Conservation (phyloP, 2,797 vertebrate species). For the Scleropages formosus region DNA sequence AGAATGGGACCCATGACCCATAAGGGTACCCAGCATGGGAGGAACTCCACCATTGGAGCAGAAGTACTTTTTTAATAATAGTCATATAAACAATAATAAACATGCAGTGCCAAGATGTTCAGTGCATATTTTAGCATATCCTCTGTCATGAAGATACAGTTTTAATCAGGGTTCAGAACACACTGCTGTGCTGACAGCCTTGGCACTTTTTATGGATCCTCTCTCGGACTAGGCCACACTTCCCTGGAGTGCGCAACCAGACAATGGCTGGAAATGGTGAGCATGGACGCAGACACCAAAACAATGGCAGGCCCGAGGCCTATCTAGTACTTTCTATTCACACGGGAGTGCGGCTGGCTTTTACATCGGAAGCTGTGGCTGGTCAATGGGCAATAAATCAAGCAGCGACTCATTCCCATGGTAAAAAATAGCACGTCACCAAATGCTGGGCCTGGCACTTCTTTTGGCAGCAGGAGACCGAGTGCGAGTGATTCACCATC, state of each 20-base stretch:
- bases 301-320: conserved; percentile 26
- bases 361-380: conserved; percentile 37
- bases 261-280: conserved; percentile 34
- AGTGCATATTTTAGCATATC: conserved; percentile 29
- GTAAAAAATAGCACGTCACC: conserved; percentile 38
- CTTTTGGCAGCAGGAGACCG: not conserved
- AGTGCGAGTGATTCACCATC: conserved; percentile 21
- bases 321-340: conserved; percentile 43
- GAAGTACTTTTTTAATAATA: conserved; percentile 38
- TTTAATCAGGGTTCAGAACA: conserved; percentile 35
- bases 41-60: not conserved
- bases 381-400: conserved; percentile 33
- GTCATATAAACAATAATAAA: conserved; percentile 33
- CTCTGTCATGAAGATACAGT: conserved; percentile 23
- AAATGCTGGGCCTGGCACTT: not conserved
- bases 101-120: not conserved
- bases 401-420: conserved; percentile 32
- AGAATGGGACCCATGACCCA: not conserved
- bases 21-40: not conserved
- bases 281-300: conserved; percentile 14
- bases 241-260: conserved; percentile 22
- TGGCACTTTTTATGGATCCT: not conserved
- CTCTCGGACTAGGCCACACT: conserved; percentile 24
- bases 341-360: conserved; percentile 30
- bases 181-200: conserved; percentile 8